Evolutionary conservation across 2,113 vertebrate species (phyloP), one percentile per base, ranked within the genome.

Genomic region (Pimephales promelas): DNA sequence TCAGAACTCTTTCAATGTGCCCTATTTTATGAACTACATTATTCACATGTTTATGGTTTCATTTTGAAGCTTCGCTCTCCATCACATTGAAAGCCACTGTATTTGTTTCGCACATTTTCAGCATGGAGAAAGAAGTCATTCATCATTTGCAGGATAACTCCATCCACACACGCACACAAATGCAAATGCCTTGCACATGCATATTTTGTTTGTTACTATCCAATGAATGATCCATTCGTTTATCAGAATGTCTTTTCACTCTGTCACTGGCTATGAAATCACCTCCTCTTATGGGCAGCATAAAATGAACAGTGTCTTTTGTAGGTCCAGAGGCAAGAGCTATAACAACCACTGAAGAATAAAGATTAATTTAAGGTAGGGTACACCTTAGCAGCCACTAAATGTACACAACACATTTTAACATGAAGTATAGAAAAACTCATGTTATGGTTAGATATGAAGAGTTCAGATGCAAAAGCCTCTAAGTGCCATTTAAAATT

Each of bases 1-100:
- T 28, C 45, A 74, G 64, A 52, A 40, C 66, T 54, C 49, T 36
- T 36, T 28, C 20, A 31, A 54, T 64, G 20, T 22, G 24, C 24
- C 66, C 40, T 56, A 18, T 49, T 79, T 72, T 24, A 71, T 79
- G 40, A 74, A 13, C 57, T 61, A 45, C 20, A 74, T 80, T 73
- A 80, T 73, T 74, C 66, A 85, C 28, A 84, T 49, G 73, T n/a
- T 31, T 68, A 59, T 34, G 26, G 8, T 79, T n/a, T 56, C 20
- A 59, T 59, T 77, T 56, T 77, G 5, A 26, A 54, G 47, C 57
- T 54, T 74, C 57, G 22, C 45, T 85, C 77, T 73, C 59, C 31
- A 66, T 73, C 28, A 85, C 31, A 24, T 13, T 64, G 28, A n/a
- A n/a, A 45, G 22, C 59, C 40, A 40, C 13, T 47, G 11, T 34